Base-by-base conservation (phyloP, 2,113 vertebrate genomes). In the Ochotona princeps region DNA sequence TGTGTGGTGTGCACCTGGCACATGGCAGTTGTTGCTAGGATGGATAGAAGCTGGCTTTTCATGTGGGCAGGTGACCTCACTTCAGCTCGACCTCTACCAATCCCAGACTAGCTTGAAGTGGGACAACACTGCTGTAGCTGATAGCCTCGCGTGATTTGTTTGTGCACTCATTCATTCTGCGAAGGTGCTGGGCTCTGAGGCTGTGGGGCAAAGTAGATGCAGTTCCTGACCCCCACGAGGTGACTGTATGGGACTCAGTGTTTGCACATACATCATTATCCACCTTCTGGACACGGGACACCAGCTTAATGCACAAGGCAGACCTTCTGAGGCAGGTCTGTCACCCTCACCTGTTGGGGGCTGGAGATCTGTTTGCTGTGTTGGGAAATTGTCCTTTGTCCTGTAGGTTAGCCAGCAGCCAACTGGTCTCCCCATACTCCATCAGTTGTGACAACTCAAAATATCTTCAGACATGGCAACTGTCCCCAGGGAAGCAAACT, bases 41-140 rank as follows among this genome's bases (percentile, higher is more conserved):
- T n/a, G 38, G 65, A 26, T 14, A 8, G 49, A 74, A 38, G 32
- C 47, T n/a, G 49, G 3, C 49, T 18, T 14, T 6, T 67, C 25
- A 11, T 1, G 0, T 5, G 21, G 32, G 4, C 5, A 5, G 44
- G 54, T 85, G 25, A 18, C 47, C 2, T 14, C 15, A n/a, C 11
- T 18, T 32, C n/a, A 57, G 25, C n/a, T 0, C 0, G 4, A 67
- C 10, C 28, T 47, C 30, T 2, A 8, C 28, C 2, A 0, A 44
- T 3, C 38, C 66, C 21, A 5, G 21, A 25, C 38, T 1, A 2
- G 28, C 83, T 38, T 38, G 49, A 26, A 0, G 38, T 35, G 0
- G 0, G 3, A 15, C 65, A 44, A 65, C 28, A 7, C 57, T 10
- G 38, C 38, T 7, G 63, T 28, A 18, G 25, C 65, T 4, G 32